Percentiles rank a stretch among this genome's conserved stretches.
Evolutionary conservation across 2,888 invertebrate genomes (phyloP).

Genomic region (Himalopsyche kuldschensis): DNA sequence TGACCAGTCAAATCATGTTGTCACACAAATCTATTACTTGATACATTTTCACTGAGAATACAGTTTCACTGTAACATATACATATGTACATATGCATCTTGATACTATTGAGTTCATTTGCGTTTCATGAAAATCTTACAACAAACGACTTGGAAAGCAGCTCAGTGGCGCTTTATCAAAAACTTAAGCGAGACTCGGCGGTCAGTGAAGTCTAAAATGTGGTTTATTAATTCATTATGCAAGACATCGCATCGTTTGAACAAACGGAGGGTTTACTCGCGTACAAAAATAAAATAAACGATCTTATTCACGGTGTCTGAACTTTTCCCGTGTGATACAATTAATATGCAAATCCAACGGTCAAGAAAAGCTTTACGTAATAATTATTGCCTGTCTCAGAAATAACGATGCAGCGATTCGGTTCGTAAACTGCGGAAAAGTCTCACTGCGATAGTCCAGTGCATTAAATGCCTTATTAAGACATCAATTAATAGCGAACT

Average conservation of each 20-base stretch:
- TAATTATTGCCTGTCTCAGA: not conserved
- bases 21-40: no score
- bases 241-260: not conserved
- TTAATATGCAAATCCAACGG: constrained; percentile 27
- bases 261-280: not conserved
- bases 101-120: no score
- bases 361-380: constrained; percentile 11
- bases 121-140: no score
- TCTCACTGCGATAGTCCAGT: not conserved
- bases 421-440: not conserved
- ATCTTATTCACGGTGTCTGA: constrained; percentile 28
- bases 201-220: not conserved
- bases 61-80: no score
- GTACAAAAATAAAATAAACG: not conserved
- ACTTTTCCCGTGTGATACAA: constrained; percentile 37
- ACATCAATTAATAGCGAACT: not conserved
- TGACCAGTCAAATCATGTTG: no score
- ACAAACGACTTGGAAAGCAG: no score
- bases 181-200: not conserved
- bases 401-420: not conserved
- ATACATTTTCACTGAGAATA: no score
- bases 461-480: not conserved
- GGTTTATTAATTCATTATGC: not conserved
- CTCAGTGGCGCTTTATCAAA: not conserved
- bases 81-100: no score